A percentile compares a stretch with the other conserved stretches of the same genome.
Conservation (phyloP, 2,797 vertebrate species). For the Menidia menidia region DNA sequence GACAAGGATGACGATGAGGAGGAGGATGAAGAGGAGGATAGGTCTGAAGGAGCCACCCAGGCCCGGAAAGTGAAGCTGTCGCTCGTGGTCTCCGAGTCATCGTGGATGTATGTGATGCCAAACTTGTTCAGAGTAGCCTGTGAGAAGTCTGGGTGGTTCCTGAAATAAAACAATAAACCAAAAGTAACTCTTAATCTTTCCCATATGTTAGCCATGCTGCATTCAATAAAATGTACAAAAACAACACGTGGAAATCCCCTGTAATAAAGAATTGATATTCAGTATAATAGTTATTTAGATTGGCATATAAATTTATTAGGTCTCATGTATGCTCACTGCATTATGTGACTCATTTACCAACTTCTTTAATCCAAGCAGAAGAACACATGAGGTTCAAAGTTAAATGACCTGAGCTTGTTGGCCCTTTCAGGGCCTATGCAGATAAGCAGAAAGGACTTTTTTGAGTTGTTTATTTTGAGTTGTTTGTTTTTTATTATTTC, state of each 20-base stretch:
- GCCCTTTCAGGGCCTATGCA: too few relatives aligned
- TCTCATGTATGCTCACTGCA: neutral
- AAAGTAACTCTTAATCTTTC: neutral
- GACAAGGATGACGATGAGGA: slow-evolving; percentile 40
- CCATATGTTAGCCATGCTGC: neutral
- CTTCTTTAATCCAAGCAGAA: neutral
- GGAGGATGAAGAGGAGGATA: slow-evolving; percentile 33
- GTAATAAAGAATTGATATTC: neutral
- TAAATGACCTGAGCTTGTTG: too few relatives aligned
- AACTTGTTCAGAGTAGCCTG: slow-evolving; percentile 86
- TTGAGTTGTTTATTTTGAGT: too few relatives aligned
- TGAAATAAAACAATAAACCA: slow-evolving; percentile 33
- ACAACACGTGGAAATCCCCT: neutral
- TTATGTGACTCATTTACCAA: neutral
- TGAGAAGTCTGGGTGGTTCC: slow-evolving; percentile 87
- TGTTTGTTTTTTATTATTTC: too few relatives aligned
- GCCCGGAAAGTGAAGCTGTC: slow-evolving; percentile 90
- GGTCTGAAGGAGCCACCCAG: slow-evolving; percentile 86
- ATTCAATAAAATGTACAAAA: neutral
- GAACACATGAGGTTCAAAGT: neutral
- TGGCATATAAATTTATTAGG: neutral
- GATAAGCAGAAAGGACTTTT: too few relatives aligned
- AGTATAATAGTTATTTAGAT: neutral
- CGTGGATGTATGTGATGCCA: slow-evolving; percentile 87
- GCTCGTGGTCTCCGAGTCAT: slow-evolving; percentile 87